Percentiles rank a stretch among this genome's conserved stretches.
These are phyloP conservation scores for Petromus typicus DNA, from an alignment of 2,113 vertebrate species.

Conservation along the genomic window DNA sequence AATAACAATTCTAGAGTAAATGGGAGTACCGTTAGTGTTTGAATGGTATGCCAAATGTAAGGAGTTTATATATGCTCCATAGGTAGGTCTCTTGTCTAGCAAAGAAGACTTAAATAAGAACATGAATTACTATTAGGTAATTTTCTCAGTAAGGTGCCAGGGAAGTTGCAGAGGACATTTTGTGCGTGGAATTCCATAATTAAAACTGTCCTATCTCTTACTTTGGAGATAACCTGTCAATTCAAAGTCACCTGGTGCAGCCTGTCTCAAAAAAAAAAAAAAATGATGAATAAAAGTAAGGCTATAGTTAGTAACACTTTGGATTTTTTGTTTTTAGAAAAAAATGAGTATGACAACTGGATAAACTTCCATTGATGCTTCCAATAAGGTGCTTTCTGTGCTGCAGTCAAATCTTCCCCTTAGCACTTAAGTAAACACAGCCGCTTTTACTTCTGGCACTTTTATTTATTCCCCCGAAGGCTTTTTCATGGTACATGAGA, in stretches of 20 bases:
- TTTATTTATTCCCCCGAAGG: not conserved
- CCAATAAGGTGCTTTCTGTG: too few relatives aligned
- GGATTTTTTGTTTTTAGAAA: not conserved
- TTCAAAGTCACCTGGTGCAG: not conserved
- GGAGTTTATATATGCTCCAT: not conserved
- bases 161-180: not conserved
- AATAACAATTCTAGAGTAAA: conserved; percentile 11
- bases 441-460: not conserved
- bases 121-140: not conserved
- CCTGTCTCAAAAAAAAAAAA: not conserved
- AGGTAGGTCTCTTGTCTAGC: not conserved
- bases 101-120: not conserved
- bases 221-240: not conserved
- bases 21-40: not conserved
- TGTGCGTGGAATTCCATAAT: not conserved
- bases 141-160: conserved; percentile 7
- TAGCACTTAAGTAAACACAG: not conserved
- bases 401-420: not conserved
- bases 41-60: not conserved
- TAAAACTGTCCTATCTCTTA: conserved; percentile 14
- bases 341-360: not conserved
- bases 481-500: not conserved
- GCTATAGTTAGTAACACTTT: not conserved
- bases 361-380: not conserved
- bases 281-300: not conserved